Conservation (phyloP, 1,140 invertebrate genomes). For the Tyrophagus putrescentiae region DNA sequence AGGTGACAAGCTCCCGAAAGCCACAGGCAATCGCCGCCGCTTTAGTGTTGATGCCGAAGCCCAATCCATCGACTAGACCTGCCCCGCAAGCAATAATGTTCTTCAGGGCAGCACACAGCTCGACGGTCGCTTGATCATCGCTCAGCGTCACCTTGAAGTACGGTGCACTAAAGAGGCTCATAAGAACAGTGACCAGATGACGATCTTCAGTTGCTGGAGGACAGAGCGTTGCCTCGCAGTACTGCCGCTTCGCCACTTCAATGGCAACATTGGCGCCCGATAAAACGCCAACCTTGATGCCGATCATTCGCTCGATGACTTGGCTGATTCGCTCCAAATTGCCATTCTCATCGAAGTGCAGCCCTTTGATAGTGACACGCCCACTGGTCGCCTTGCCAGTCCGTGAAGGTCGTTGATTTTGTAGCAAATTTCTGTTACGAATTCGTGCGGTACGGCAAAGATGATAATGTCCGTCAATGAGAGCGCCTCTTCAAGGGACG, state of each 20-base stretch:
- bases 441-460: conserved; percentile 11
- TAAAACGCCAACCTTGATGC: conserved; percentile 33
- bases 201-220: conserved; percentile 52
- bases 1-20: conserved; percentile 91
- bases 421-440: conserved; percentile 4
- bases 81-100: conserved; percentile 96
- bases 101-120: conserved; percentile 94
- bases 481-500: neutral
- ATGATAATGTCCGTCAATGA: conserved; percentile 1
- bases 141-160: conserved; percentile 92
- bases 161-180: conserved; percentile 77
- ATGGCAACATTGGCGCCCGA: conserved; percentile 96
- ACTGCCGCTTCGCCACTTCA: conserved; percentile 82
- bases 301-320: conserved; percentile 2
- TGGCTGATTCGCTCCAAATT: conserved; percentile 2
- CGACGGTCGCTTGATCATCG: conserved; percentile 83
- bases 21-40: conserved; percentile 91
- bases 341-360: neutral
- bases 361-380: conserved; percentile 8
- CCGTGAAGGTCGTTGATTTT: neutral
- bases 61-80: conserved; percentile 87
- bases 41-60: conserved; percentile 92
- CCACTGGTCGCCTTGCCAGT: neutral
- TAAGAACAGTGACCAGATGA: conserved; percentile 44
- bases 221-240: conserved; percentile 97